Evolutionary conservation across 2,797 vertebrate genomes (phyloP).

Genomic region (Centropyge bicolor): DNA sequence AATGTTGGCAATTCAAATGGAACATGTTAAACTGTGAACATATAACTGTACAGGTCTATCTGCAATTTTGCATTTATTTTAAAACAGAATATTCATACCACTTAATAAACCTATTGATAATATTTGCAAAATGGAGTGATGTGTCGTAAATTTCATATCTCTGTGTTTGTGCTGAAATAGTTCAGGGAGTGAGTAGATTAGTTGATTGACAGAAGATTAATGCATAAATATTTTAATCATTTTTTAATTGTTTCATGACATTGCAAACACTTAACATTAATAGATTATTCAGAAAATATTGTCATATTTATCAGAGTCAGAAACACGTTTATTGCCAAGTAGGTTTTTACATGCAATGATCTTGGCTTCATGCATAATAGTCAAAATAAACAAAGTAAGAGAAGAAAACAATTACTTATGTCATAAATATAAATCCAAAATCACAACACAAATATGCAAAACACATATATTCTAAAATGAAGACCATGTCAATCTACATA

Average conservation of each 20-base stretch:
- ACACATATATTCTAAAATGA: not conserved
- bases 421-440: too few relatives aligned
- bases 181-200: not conserved
- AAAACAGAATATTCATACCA: constrained; percentile 87
- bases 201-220: not conserved
- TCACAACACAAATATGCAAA: too few relatives aligned
- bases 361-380: too few relatives aligned
- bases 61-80: constrained; percentile 85
- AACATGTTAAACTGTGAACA: constrained; percentile 97
- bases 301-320: not conserved
- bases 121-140: constrained; percentile 59
- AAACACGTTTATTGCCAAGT: too few relatives aligned
- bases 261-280: not conserved
- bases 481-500: too few relatives aligned
- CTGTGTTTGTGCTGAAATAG: not conserved
- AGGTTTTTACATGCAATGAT: too few relatives aligned
- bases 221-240: not conserved
- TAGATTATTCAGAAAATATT: not conserved
- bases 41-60: constrained; percentile 91
- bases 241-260: not conserved
- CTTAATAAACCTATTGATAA: constrained; percentile 92
- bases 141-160: constrained; percentile 41
- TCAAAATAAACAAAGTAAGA: too few relatives aligned
- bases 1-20: constrained; percentile 90
- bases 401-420: too few relatives aligned